phyloP scores from a whole-genome alignment of 2,888 invertebrate species.

The Hyles lineata region DNA sequence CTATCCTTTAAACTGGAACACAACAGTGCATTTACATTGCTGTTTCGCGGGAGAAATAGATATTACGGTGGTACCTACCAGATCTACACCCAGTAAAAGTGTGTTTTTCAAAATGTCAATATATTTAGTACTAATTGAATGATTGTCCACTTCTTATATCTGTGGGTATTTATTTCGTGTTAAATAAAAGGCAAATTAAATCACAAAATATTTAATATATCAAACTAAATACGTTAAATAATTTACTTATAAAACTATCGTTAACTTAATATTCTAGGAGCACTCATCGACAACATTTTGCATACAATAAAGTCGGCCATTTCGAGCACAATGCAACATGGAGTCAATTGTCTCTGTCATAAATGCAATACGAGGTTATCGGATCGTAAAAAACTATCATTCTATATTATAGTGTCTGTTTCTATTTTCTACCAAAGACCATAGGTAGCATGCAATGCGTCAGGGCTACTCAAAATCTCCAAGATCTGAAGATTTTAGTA shows the following conservation, averaged over 20 bases:
- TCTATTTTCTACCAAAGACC: too few species aligned
- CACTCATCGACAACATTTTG: conserved; percentile 29
- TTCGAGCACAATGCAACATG: conserved; percentile 30
- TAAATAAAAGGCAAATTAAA: neutral
- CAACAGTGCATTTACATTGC: too few species aligned
- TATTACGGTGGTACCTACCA: too few species aligned
- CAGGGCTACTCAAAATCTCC: too few species aligned
- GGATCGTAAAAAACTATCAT: neutral
- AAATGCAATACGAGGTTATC: conserved; percentile 28
- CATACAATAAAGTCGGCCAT: conserved; percentile 28
- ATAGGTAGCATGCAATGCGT: too few species aligned
- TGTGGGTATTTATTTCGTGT: neutral
- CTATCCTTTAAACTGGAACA: too few species aligned
- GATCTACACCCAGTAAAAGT: too few species aligned
- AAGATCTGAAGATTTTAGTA: too few species aligned
- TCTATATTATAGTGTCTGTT: neutral
- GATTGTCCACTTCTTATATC: too few species aligned
- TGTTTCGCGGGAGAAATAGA: too few species aligned
- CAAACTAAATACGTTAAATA: conserved; percentile 12
- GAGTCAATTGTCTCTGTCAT: conserved; percentile 29
- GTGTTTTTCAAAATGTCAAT: too few species aligned
- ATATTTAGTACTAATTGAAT: too few species aligned
- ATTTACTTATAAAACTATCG: conserved; percentile 17
- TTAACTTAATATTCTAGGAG: conserved; percentile 16
- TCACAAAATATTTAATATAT: conserved; percentile 14